A percentile compares a stretch with the other conserved stretches of the same genome.
These are phyloP conservation scores for Drosophila fungiperda DNA, from an alignment of 2,888 invertebrate species.

Conservation along the genomic window DNA sequence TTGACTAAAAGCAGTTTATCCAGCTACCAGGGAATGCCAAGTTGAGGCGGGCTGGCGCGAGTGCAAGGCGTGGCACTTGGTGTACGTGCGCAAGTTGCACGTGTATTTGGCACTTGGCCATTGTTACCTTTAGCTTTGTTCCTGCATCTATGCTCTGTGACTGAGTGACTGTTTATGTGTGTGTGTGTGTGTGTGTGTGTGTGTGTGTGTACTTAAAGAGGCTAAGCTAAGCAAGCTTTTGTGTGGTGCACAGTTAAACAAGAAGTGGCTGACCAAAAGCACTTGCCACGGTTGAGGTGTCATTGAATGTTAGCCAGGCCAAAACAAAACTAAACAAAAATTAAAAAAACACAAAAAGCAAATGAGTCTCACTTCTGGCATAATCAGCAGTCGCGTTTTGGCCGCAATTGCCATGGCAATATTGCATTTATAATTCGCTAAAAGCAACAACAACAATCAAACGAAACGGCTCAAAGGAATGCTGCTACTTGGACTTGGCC, in stretches of 20 bases:
- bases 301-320: slow-evolving; percentile 55
- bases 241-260: slow-evolving; percentile 58
- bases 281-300: slow-evolving; percentile 39
- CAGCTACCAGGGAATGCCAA: slow-evolving; percentile 29
- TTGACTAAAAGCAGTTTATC: slow-evolving; percentile 80
- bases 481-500: slow-evolving; percentile 18
- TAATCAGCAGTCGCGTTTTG: slow-evolving; percentile 74
- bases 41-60: slow-evolving; percentile 2
- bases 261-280: slow-evolving; percentile 44
- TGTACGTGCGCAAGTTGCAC: slow-evolving; percentile 71
- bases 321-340: slow-evolving; percentile 28
- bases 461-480: slow-evolving; percentile 48
- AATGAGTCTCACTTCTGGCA: slow-evolving; percentile 45
- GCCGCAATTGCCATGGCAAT: slow-evolving; percentile 69
- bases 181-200: slow-evolving; percentile 24
- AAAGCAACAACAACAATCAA: slow-evolving; percentile 12
- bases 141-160: slow-evolving; percentile 64
- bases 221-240: slow-evolving; percentile 80
- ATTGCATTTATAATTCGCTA: slow-evolving; percentile 62
- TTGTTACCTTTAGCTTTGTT: slow-evolving; percentile 74
- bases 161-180: slow-evolving; percentile 36
- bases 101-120: slow-evolving; percentile 78
- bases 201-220: slow-evolving; percentile 62
- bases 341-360: background rate
- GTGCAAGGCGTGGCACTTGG: slow-evolving; percentile 28